These are phyloP conservation scores for Hemistola chrysoprasaria DNA, from an alignment of 2,888 invertebrate species.

Conservation along the genomic window DNA sequence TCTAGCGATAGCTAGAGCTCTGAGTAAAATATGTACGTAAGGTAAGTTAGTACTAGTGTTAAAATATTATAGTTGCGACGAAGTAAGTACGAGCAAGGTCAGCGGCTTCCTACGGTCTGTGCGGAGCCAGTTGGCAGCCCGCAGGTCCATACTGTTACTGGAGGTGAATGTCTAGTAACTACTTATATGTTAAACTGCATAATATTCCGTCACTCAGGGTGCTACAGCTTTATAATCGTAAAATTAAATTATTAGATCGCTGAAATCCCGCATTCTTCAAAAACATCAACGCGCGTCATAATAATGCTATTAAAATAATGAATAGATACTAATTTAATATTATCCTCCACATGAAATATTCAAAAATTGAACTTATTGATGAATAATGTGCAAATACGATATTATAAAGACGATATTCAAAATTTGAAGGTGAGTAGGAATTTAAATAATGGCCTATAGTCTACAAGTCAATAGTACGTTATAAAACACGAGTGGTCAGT, in stretches of 20 bases:
- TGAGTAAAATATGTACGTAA: too few species aligned
- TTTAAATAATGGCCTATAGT: conserved; percentile 14
- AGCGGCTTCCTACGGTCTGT: conserved; percentile 59
- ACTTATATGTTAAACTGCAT: conserved; percentile 27
- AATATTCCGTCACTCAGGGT: neutral
- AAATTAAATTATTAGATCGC: too few species aligned
- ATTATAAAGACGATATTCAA: conserved; percentile 14
- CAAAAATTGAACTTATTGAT: too few species aligned
- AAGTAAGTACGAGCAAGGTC: conserved; percentile 51
- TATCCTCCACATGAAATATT: neutral
- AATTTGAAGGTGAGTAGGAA: conserved; percentile 5
- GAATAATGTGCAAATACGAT: neutral
- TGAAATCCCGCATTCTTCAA: neutral
- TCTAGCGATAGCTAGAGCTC: too few species aligned
- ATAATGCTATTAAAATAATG: neutral
- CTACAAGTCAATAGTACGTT: conserved; percentile 9
- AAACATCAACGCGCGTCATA: conserved; percentile 14
- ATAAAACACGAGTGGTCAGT: conserved; percentile 30
- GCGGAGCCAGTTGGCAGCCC: conserved; percentile 36
- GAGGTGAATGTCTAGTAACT: conserved; percentile 48
- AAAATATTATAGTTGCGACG: conserved; percentile 2
- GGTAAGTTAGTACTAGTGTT: neutral
- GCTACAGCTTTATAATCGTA: too few species aligned
- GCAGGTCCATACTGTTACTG: conserved; percentile 44
- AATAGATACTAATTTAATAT: neutral